Evolutionary conservation across 2,113 vertebrate genomes (phyloP), one percentile per base, ranked within the genome.

Genomic region (Tor tambroides): DNA sequence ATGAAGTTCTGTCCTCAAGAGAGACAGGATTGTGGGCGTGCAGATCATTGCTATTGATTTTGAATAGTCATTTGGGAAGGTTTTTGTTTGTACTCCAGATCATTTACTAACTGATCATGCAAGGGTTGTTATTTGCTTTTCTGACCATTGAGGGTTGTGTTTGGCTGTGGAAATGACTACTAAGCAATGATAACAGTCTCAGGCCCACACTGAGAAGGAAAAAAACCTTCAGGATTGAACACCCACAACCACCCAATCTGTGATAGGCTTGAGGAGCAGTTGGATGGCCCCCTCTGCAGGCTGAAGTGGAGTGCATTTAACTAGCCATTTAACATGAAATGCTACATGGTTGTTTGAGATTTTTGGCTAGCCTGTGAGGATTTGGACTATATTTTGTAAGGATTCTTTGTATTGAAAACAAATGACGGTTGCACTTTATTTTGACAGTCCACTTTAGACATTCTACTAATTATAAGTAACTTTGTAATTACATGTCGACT

Each of bases 281-380:
- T 80, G 35, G 26, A 85, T 65, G 54, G 86, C 74, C 41, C 83
- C 79, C 78, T 87, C 86, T 87, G 59, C 79, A 84, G 78, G 79
- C 8, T 67, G 26, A 56, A 77, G 43, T 21, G 49, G 49, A 61
- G 49, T 89, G 83, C 38, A 76, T 30, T 51, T 69, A 12, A 6
- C 41, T n/a, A 32, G 46, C 46, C 14, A 19, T 28, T 77, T 77
- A 51, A 30, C 9, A 54, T 28, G 26, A 30, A 46, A 54, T 54
- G 6, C 8, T 26, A 77, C 32, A 71, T 8, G 17, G 8, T 21
- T 35, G 17, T 71, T 69, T 69, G 8, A 19, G 8, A 21, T 71
- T 23, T 71, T 15, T 0, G 5, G 10, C 12, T 2, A 38, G 67
- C 67, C 32, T 78, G 46, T 19, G 14, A 77, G 5, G 74, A 30